Evolutionary conservation across 2,113 vertebrate species (phyloP), one percentile per base, ranked within the genome.

Genomic region (Thymallus thymallus): DNA sequence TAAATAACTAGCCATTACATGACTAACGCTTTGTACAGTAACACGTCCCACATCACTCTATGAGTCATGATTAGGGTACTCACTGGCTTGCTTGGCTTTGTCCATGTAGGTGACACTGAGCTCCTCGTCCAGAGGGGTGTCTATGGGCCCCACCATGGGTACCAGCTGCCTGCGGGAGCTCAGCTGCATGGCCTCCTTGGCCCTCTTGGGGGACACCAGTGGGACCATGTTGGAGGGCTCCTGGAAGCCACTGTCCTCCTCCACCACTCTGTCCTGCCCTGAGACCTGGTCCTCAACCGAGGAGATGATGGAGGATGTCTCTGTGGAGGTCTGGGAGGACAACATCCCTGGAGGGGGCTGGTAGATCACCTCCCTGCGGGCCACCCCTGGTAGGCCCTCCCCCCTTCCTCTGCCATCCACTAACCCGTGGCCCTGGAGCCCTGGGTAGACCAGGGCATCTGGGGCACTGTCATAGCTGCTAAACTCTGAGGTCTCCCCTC

Each of bases 71-170:
- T 30, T 66, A 32, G 51, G 76, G 68, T 81, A 98, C 98, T 98
- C 92, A 99, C 98, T 99, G 84, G 98, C 98, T 95, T 98, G 95
- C 78, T 95, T 99, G 81, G 98, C 97, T 90, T 99, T 99, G 87
- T 98, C 95, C 61, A 87, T 80, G 4, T 99, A 99, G 0, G 94
- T 97, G 75, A 95, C 95, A 35, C 95, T 97, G 35, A 99, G 94
- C 76, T 98, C 96, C 88, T 99, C 98, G 14, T 98, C 96, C 18
- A 98, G 89, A 0, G 97, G 97, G 67, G 95, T 95, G 72, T 92
- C 94, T 48, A 99, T 90, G 51, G 98, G 98, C 16, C 98, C 98
- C 84, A 99, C 96, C 97, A 99, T 99, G 73, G 98, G 98, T 66
- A 99, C 95, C 61, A 99, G 89, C 80, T 98, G 94, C 69, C 91